Evolutionary conservation across 2,888 invertebrate species (phyloP).

Genomic region (Pachymerium ferrugineum): DNA sequence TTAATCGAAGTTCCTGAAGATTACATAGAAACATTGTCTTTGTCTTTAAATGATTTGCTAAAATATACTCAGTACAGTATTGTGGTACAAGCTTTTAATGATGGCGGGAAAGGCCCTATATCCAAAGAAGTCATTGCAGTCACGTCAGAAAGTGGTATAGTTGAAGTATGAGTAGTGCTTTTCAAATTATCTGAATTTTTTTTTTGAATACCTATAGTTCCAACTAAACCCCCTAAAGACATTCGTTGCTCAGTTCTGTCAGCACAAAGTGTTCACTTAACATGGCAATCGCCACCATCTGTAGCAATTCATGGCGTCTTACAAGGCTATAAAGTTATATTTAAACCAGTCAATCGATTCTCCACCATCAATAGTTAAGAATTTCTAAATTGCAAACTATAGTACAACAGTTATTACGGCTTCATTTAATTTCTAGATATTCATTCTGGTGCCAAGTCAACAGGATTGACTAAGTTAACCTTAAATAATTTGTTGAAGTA

Average conservation of each 20-base stretch:
- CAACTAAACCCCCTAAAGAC: slow-evolving; percentile 45
- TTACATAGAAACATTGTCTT: background rate
- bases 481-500: slow-evolving; percentile 41
- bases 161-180: background rate
- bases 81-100: slow-evolving; percentile 46
- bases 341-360: slow-evolving; percentile 40
- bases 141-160: slow-evolving; percentile 46
- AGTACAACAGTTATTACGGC: too few relatives aligned
- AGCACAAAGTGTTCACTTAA: slow-evolving; percentile 45
- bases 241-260: slow-evolving; percentile 44
- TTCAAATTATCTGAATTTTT: background rate
- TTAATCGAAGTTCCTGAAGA: slow-evolving; percentile 25
- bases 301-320: slow-evolving; percentile 47
- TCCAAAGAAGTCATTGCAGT: slow-evolving; percentile 43
- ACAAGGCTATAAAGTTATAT: slow-evolving; percentile 47
- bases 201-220: slow-evolving; percentile 41
- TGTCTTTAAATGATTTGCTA: background rate
- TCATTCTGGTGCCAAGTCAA: background rate
- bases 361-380: background rate
- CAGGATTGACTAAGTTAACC: background rate
- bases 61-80: slow-evolving; percentile 45
- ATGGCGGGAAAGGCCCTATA: slow-evolving; percentile 45
- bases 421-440: too few relatives aligned
- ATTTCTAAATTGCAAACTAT: too few relatives aligned
- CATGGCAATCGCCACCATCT: slow-evolving; percentile 47